Evolutionary conservation across 64 coral and sea anemone species (phyloP), one percentile per base, ranked within the genome.

Genomic region (Dendrophyllia cribrosa): DNA sequence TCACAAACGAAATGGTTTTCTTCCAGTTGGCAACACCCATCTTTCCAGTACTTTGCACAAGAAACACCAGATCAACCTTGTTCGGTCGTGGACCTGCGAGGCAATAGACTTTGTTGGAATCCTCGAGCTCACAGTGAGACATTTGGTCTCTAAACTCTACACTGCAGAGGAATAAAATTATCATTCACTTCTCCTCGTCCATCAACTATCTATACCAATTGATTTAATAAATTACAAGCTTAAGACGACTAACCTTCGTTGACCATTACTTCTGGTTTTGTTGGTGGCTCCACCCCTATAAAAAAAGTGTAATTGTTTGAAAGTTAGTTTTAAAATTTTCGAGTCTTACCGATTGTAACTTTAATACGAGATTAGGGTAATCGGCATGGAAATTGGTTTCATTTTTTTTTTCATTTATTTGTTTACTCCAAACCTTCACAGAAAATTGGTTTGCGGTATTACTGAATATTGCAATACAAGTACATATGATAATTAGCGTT

Each of bases 1-100:
- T 75, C 82, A 92, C 75, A 63, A 92, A 78, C 3, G 20, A 76
- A 71, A 86, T 51, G 5, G 91, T 87, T 66, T 62, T 86, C 58
- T 59, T 76, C 91, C 91, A 92, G 48, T 92, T 49, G 6, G 17
- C 21, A 25, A 86, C 34, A 69, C 74, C 73, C 91, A 86, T 92
- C 84, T 77, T 85, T 47, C 91, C 91, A 70, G 58, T 23, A 50
- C 82, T 84, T 76, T 92, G 51, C 69, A 92, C 64, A 2, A 86
- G 63, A 78, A 92, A 86, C 59, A 80, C 91, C 23, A 92, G 59
- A 64, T 92, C 91, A 45, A 92, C 63, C 83, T 78, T 92, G 91
- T 92, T 92, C 14, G 91, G 50, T 81, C 81, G 50, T 52, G 82
- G 70, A 86, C 91, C 91, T 92, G 86, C 86, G 86, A 88, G 69